These are phyloP conservation scores for Geotrypetes seraphini DNA, from an alignment of 2,797 vertebrate genomes.

Conservation along the genomic window DNA sequence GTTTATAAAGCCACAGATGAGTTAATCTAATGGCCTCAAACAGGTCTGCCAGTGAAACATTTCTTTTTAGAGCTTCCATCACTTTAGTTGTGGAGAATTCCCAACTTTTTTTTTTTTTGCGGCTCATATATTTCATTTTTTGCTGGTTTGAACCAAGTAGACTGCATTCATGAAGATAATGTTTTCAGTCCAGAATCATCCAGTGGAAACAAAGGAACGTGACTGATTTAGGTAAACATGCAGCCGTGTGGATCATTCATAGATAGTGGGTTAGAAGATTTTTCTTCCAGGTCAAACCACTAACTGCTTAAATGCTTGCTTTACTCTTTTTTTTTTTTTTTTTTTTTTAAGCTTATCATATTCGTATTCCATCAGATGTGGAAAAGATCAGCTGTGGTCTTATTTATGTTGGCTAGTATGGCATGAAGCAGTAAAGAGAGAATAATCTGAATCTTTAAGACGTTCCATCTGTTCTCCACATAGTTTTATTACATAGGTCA, in stretches of 20 bases:
- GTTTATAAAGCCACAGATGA: too few relatives aligned
- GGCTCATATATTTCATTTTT: too few relatives aligned
- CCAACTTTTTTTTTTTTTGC: too few relatives aligned
- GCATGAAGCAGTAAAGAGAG: constrained; percentile 10
- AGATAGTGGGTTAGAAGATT: constrained; percentile 25
- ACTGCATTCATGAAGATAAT: not conserved
- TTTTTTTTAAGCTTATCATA: constrained; percentile 16
- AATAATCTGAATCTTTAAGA: constrained; percentile 8
- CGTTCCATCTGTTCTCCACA: constrained; percentile 17
- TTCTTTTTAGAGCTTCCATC: too few relatives aligned
- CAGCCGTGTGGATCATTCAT: constrained; percentile 8
- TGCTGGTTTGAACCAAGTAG: too few relatives aligned
- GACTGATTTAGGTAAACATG: constrained; percentile 13
- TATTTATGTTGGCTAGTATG: constrained; percentile 14
- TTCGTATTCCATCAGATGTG: constrained; percentile 17
- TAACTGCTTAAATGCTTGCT: constrained; percentile 18
- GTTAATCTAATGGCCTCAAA: too few relatives aligned
- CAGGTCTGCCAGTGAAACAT: too few relatives aligned
- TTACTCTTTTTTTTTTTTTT: not conserved
- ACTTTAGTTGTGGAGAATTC: too few relatives aligned
- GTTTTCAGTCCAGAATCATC: constrained; percentile 13
- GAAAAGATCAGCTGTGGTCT: constrained; percentile 19
- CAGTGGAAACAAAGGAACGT: constrained; percentile 25
- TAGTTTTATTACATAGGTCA: not conserved
- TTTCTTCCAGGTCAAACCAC: constrained; percentile 20